Evolutionary conservation across 2,888 invertebrate species (phyloP).

Genomic region (Philopedon plagiatum): DNA sequence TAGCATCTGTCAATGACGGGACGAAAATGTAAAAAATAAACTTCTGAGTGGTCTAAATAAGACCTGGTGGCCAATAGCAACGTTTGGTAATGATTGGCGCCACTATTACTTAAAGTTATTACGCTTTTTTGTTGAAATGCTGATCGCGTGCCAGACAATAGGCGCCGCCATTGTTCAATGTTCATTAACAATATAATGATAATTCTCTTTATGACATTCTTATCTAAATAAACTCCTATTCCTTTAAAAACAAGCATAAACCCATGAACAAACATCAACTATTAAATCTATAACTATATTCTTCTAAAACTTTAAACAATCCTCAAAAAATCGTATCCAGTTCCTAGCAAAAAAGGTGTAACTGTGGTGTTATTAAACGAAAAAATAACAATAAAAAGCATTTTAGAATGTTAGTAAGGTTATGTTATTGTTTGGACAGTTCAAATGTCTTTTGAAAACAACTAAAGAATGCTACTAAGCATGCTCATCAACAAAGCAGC

Average conservation of each 20-base stretch:
- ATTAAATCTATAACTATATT: neutral
- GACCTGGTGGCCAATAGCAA: too few relatives aligned
- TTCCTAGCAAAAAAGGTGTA: constrained; percentile 42
- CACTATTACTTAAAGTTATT: too few relatives aligned
- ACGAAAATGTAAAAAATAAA: too few relatives aligned
- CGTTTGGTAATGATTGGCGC: too few relatives aligned
- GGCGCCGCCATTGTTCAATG: neutral
- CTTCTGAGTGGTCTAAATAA: too few relatives aligned
- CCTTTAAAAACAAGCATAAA: constrained; percentile 6
- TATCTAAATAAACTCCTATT: neutral
- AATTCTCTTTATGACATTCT: neutral
- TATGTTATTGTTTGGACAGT: constrained; percentile 42
- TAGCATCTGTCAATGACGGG: too few relatives aligned
- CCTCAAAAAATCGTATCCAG: neutral
- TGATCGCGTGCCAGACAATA: too few relatives aligned
- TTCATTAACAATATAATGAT: neutral
- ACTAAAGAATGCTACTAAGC: neutral
- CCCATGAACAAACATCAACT: neutral
- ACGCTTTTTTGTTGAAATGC: too few relatives aligned
- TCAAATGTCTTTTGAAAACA: constrained; percentile 28
- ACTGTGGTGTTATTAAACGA: constrained; percentile 20
- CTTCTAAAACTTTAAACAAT: neutral
- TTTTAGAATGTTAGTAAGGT: constrained; percentile 1
- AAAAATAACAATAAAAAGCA: constrained; percentile 24
- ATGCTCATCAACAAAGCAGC: neutral